These are phyloP conservation scores for Archips crataeganus DNA, from an alignment of 2,888 invertebrate genomes.

Conservation along the genomic window DNA sequence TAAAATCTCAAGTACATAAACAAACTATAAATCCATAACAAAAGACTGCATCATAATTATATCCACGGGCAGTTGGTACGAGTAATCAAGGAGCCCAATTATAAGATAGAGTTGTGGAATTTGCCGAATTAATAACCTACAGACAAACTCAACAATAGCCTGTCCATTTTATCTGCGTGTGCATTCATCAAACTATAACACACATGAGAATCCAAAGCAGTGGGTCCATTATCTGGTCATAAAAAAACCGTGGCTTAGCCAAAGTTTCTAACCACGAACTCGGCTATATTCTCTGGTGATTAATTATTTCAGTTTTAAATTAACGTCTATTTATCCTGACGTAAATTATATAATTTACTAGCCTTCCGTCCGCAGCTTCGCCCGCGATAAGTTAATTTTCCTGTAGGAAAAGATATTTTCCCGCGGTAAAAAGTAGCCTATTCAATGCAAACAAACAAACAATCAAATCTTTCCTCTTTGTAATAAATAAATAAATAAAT, in stretches of 20 bases:
- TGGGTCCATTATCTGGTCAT: background rate
- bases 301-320: too few relatives aligned
- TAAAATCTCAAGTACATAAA: background rate
- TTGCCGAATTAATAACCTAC: conserved; percentile 12
- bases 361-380: too few relatives aligned
- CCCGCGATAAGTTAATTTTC: too few relatives aligned
- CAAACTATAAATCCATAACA: background rate
- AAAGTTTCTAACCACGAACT: too few relatives aligned
- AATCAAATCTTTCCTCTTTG: too few relatives aligned
- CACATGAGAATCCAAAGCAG: background rate
- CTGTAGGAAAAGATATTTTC: too few relatives aligned
- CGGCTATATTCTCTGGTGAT: too few relatives aligned
- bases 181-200: conserved; percentile 15
- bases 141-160: conserved; percentile 4
- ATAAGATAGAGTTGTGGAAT: background rate
- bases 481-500: too few relatives aligned
- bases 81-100: background rate
- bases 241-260: background rate
- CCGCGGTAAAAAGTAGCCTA: too few relatives aligned
- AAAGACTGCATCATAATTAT: conserved; percentile 2
- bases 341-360: too few relatives aligned
- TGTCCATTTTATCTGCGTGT: conserved; percentile 13
- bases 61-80: background rate
- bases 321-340: too few relatives aligned
- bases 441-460: too few relatives aligned